Evolutionary conservation across 1,140 invertebrate species (phyloP).

Genomic region (Drosophila varians): DNA sequence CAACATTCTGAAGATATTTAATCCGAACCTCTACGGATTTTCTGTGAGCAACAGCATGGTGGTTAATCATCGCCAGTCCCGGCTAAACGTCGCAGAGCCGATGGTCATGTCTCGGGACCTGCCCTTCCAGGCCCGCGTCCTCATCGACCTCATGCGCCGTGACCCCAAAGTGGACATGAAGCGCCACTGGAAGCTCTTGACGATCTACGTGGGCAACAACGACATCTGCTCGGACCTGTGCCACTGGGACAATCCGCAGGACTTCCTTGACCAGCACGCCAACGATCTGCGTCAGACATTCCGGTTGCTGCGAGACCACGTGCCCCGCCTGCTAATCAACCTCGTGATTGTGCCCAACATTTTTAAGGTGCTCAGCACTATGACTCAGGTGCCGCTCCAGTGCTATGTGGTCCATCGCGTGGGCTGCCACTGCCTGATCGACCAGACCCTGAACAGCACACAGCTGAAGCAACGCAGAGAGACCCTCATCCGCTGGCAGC

Average conservation of each 20-base stretch:
- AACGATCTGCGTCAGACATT: constrained; percentile 55
- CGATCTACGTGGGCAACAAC: constrained; percentile 88
- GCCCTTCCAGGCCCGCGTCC: constrained; percentile 86
- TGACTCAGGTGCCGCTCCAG: constrained; percentile 65
- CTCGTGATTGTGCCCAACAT: constrained; percentile 65
- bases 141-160: constrained; percentile 86
- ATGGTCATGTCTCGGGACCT: constrained; percentile 86
- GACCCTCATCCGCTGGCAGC: constrained; percentile 83
- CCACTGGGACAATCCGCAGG: constrained; percentile 58
- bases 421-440: constrained; percentile 85
- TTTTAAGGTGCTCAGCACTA: constrained; percentile 59
- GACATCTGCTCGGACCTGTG: constrained; percentile 89
- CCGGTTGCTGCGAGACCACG: constrained; percentile 65
- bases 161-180: constrained; percentile 86
- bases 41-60: constrained; percentile 62
- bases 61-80: constrained; percentile 72
- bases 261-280: constrained; percentile 60
- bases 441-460: constrained; percentile 21
- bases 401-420: constrained; percentile 83
- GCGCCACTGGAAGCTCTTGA: constrained; percentile 89
- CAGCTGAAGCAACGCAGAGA: constrained; percentile 55
- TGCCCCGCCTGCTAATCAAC: constrained; percentile 72
- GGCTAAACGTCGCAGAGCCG: constrained; percentile 87
- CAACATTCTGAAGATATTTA: constrained; percentile 86
- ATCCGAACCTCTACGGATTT: constrained; percentile 86